phyloP scores from a whole-genome alignment of 1,140 invertebrate genomes.

The Bathynomus jamesi region DNA sequence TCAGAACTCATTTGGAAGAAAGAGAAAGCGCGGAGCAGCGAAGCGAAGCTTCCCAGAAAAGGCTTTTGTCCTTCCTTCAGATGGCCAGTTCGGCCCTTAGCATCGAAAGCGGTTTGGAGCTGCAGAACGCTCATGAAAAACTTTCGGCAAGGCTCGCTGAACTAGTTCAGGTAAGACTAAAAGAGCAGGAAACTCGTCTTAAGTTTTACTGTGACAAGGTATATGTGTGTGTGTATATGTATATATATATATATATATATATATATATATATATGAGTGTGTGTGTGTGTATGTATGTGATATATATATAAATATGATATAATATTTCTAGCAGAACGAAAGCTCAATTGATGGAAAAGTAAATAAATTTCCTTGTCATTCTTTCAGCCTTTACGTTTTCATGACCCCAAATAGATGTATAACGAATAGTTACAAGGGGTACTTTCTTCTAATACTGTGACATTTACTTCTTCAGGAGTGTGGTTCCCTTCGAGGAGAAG shows the following conservation, averaged over 20 bases:
- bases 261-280: background rate
- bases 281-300: background rate
- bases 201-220: background rate
- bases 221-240: background rate
- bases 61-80: background rate
- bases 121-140: background rate
- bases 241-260: background rate
- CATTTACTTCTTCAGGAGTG: background rate
- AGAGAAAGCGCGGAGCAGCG: slow-evolving; percentile 14
- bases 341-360: background rate
- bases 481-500: background rate
- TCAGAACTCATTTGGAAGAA: slow-evolving; percentile 13
- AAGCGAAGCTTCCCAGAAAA: slow-evolving; percentile 10
- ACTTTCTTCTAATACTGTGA: background rate
- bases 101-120: background rate
- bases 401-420: background rate
- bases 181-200: background rate
- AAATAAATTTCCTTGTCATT: background rate
- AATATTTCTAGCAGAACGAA: no score
- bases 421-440: no score
- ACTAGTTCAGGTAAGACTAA: background rate
- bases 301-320: no score
- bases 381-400: background rate
- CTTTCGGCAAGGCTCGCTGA: background rate
- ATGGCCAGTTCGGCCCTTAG: background rate